These are phyloP conservation scores for Drosophila truncata DNA, from an alignment of 1,140 invertebrate genomes.

Conservation along the genomic window DNA sequence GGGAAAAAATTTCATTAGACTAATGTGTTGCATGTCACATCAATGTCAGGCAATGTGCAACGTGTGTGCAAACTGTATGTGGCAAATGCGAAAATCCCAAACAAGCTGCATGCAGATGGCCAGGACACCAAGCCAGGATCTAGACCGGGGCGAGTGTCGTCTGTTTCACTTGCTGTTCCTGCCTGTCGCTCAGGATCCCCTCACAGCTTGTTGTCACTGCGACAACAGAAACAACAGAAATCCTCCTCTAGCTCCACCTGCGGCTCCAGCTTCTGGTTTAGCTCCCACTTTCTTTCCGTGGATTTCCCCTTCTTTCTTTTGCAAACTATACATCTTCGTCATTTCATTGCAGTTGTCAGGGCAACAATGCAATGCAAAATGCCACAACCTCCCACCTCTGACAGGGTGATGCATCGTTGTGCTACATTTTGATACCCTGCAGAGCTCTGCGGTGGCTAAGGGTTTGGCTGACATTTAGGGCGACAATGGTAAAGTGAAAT, in stretches of 20 bases:
- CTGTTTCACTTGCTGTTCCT: constrained; percentile 22
- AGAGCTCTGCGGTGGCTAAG: background rate
- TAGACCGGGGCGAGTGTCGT: constrained; percentile 41
- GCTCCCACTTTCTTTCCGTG: constrained; percentile 23
- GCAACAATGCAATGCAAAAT: constrained; percentile 68
- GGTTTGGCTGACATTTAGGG: background rate
- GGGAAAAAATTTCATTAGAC: constrained; percentile 72
- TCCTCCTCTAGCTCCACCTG: constrained; percentile 16
- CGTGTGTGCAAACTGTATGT: constrained; percentile 41
- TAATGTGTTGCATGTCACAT: constrained; percentile 80
- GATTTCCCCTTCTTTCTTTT: constrained; percentile 10
- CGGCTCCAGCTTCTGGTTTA: constrained; percentile 10
- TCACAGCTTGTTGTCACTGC: constrained; percentile 68
- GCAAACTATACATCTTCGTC: constrained; percentile 72
- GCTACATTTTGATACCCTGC: constrained; percentile 35
- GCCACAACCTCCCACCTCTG: constrained; percentile 32
- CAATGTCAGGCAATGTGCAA: constrained; percentile 64
- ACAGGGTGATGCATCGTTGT: constrained; percentile 58
- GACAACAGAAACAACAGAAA: constrained; percentile 22
- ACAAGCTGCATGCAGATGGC: constrained; percentile 71
- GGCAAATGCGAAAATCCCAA: constrained; percentile 76
- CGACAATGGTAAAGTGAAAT: background rate
- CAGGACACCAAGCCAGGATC: constrained; percentile 43
- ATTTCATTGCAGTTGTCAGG: constrained; percentile 75
- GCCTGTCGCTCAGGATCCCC: constrained; percentile 54